Conservation (phyloP, 2,113 vertebrate genomes). For the Diadophis punctatus region DNA sequence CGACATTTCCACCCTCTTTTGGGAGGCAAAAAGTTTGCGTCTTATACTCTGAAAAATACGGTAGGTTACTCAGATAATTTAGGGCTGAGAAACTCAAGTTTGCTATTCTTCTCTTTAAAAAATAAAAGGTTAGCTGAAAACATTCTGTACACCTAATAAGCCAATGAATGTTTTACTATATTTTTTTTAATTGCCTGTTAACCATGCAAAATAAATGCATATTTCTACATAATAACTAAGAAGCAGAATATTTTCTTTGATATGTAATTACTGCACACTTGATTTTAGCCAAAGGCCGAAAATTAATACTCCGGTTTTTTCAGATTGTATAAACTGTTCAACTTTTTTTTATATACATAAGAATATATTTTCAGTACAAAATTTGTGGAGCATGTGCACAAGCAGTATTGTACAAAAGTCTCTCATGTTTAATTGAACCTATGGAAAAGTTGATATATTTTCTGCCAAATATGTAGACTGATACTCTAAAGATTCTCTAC, state of each 20-base stretch:
- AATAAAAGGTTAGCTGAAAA: not conserved
- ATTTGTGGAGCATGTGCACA: not conserved
- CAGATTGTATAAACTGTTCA: not conserved
- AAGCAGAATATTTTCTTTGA: conserved; percentile 40
- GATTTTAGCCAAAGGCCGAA: not conserved
- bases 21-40: too few relatives aligned
- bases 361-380: conserved; percentile 21
- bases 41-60: too few relatives aligned
- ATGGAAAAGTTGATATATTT: conserved; percentile 25
- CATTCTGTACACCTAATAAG: not conserved
- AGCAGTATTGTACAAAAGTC: conserved; percentile 17
- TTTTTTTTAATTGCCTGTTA: conserved; percentile 6
- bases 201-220: conserved; percentile 19
- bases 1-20: too few relatives aligned
- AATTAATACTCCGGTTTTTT: not conserved
- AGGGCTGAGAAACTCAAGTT: not conserved
- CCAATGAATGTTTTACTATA: not conserved
- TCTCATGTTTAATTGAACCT: not conserved
- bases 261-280: conserved; percentile 6
- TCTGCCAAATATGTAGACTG: conserved; percentile 22
- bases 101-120: not conserved
- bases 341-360: conserved; percentile 31
- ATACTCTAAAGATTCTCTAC: conserved; percentile 12
- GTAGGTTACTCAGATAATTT: not conserved
- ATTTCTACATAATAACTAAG: not conserved